Base-by-base conservation (phyloP, 2,797 vertebrate species). In the Helicolenus hilgendorfi region DNA sequence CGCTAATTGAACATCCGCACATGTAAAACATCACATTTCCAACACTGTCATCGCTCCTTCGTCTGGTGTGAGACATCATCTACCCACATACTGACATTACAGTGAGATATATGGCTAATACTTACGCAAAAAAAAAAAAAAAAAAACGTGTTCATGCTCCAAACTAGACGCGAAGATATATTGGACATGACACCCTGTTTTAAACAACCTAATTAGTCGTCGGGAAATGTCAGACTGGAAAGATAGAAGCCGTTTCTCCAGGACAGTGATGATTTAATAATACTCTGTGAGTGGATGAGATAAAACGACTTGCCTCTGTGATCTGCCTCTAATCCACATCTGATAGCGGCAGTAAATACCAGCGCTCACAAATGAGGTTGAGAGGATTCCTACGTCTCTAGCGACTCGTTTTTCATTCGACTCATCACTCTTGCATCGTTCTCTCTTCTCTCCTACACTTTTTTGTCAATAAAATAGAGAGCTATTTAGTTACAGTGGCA, bases 241-340 rank as follows among this genome's bases (percentile, higher is more conserved):
- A 73, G 84, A 91, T 35, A 67, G 81, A 68, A 78, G 89, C 88
- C n/a, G 38, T 70, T 83, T 90, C 83, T 88, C 56, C 79, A 60
- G 72, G 79, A 87, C 65, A 63, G 72, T 68, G 88, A 93, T 94
- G 90, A 93, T 96, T 94, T 92, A 92, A 94, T 95, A 95, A 95
- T 68, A 72, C 79, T 70, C 77, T 22, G 64, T 7, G 79, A 87
- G 80, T 41, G 77, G 91, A 87, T 63, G 87, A 90, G 92, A 94
- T 93, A 85, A 95, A 94, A 81, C 67, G 73, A 75, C 85, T 71
- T 58, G 73, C 80, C 72, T 85, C 88, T 92, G 89, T 91, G 91
- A 93, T 95, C 88, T 88, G 69, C 73, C 64, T 91, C 89, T 95
- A 94, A 95, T 95, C 92, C 94, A 88, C 94, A 92, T 95, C 94